These are phyloP conservation scores for Micromys minutus DNA, from an alignment of 2,113 vertebrate genomes.

Conservation along the genomic window DNA sequence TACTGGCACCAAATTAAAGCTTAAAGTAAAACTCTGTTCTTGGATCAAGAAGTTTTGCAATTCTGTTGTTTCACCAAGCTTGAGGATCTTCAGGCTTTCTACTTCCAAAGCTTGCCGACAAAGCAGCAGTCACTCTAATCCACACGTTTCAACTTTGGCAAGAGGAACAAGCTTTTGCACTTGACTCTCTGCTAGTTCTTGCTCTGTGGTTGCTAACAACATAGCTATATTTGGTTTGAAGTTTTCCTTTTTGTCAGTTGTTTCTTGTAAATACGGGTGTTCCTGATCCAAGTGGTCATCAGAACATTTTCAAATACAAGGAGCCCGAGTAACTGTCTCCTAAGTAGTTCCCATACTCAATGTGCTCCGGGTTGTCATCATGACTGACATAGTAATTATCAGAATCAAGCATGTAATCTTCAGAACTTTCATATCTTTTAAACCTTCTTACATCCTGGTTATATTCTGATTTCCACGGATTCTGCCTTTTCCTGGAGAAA, in stretches of 20 bases:
- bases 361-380: background rate
- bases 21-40: slow-evolving; percentile 17
- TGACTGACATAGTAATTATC: slow-evolving; percentile 30
- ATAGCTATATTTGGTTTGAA: slow-evolving; percentile 57
- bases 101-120: slow-evolving; percentile 41
- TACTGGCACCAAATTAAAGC: slow-evolving; percentile 42
- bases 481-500: slow-evolving; percentile 68
- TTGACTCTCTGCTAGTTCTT: slow-evolving; percentile 57
- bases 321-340: background rate
- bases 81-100: slow-evolving; percentile 33
- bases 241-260: slow-evolving; percentile 40
- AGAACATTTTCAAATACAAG: slow-evolving; percentile 60
- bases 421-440: slow-evolving; percentile 22
- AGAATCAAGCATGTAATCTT: slow-evolving; percentile 46
- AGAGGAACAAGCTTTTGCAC: slow-evolving; percentile 53
- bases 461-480: slow-evolving; percentile 17
- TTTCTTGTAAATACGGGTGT: slow-evolving; percentile 25
- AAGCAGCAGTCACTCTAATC: slow-evolving; percentile 50
- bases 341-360: slow-evolving; percentile 39
- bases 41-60: slow-evolving; percentile 52
- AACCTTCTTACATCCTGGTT: slow-evolving; percentile 44
- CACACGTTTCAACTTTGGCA: slow-evolving; percentile 57
- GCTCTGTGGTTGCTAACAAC: slow-evolving; percentile 42
- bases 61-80: slow-evolving; percentile 42
- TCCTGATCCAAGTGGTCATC: slow-evolving; percentile 34